Evolutionary conservation across 2,113 vertebrate genomes (phyloP).

Genomic region (Calidris pygmaea): DNA sequence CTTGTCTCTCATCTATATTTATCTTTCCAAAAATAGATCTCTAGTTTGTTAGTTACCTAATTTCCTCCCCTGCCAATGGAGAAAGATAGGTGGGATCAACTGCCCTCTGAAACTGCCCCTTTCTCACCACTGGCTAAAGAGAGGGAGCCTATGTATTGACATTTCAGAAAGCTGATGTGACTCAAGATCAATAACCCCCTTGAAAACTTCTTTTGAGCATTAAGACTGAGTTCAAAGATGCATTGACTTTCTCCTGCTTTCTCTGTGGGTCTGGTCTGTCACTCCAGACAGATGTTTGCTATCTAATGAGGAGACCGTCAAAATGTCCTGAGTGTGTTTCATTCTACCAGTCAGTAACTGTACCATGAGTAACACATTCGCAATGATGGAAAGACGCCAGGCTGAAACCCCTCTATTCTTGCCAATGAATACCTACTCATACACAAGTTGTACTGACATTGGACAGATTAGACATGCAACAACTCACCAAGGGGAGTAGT

Average conservation of each 20-base stretch:
- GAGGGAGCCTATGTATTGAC: fast-evolving
- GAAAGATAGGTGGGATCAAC: not conserved
- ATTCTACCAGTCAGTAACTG: not conserved
- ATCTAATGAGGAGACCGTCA: not conserved
- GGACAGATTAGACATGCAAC: not conserved
- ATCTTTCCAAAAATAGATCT: not conserved
- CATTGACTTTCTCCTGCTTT: not conserved
- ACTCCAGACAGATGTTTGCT: not conserved
- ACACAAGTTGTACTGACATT: not conserved
- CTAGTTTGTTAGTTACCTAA: not conserved
- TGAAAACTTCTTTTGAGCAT: not conserved
- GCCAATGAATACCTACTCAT: not conserved
- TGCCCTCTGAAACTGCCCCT: not conserved
- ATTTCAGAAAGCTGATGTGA: not conserved
- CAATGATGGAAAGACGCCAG: not conserved
- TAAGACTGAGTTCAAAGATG: not conserved
- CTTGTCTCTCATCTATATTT: not conserved
- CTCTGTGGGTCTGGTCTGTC: not conserved
- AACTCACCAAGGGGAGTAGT: not conserved
- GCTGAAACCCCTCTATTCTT: not conserved
- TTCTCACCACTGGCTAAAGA: not conserved
- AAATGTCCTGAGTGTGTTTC: not conserved
- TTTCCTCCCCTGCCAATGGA: not conserved
- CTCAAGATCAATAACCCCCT: not conserved
- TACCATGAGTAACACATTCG: not conserved